These are phyloP conservation scores for Bhutanitis thaidina DNA, from an alignment of 2,888 invertebrate genomes.

Conservation along the genomic window DNA sequence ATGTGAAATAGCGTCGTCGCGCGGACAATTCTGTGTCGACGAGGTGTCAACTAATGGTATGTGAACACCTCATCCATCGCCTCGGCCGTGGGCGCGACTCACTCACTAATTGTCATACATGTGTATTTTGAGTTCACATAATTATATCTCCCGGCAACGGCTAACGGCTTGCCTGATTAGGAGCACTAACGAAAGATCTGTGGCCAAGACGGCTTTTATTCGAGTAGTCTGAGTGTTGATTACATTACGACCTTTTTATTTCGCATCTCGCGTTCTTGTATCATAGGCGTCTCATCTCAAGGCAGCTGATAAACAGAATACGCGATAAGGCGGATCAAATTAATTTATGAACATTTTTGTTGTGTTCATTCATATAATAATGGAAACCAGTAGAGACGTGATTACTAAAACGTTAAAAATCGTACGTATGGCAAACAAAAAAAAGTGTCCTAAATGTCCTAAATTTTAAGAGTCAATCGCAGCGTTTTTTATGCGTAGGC, in stretches of 20 bases:
- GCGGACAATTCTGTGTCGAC: constrained; percentile 31
- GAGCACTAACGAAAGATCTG: constrained; percentile 60
- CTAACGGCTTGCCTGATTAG: constrained; percentile 53
- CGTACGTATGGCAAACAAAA: not conserved
- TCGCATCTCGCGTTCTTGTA: not conserved
- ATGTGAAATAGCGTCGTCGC: constrained; percentile 27
- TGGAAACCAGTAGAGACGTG: not conserved
- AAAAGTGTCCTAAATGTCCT: not conserved
- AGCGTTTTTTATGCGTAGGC: too few relatives aligned
- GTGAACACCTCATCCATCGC: constrained; percentile 57
- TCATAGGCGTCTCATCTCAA: not conserved
- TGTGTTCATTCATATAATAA: too few relatives aligned
- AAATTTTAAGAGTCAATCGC: too few relatives aligned
- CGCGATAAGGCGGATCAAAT: not conserved
- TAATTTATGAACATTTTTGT: not conserved
- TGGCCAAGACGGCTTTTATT: constrained; percentile 32
- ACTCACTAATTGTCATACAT: constrained; percentile 68
- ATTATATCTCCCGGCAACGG: constrained; percentile 58
- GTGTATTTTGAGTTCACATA: constrained; percentile 70
- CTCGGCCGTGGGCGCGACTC: constrained; percentile 47
- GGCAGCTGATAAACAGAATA: not conserved
- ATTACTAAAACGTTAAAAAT: not conserved
- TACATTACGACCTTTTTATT: constrained; percentile 4
- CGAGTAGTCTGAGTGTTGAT: constrained; percentile 6
- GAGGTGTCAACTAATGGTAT: constrained; percentile 67